These are phyloP conservation scores for Drosophila parvula DNA, from an alignment of 1,140 invertebrate species.

Conservation along the genomic window DNA sequence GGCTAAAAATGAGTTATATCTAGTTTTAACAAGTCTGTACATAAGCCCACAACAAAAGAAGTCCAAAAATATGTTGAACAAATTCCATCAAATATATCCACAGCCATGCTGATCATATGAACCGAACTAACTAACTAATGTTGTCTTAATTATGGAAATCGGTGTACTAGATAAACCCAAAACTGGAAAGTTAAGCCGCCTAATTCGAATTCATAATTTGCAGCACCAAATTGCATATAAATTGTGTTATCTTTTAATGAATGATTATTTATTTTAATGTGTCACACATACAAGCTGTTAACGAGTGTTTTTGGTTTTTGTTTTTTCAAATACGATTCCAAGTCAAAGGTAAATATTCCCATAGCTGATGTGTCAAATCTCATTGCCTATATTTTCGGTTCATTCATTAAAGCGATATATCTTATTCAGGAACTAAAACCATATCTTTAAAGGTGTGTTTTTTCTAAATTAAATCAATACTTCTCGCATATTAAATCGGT, in stretches of 20 bases:
- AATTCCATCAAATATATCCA: slow-evolving; percentile 35
- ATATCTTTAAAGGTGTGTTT: slow-evolving; percentile 21
- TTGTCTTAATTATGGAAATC: slow-evolving; percentile 37
- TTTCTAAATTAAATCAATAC: slow-evolving; percentile 39
- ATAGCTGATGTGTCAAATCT: background rate
- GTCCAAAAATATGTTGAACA: slow-evolving; percentile 4
- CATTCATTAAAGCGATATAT: slow-evolving; percentile 9
- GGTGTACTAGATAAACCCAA: slow-evolving; percentile 17
- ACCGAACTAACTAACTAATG: slow-evolving; percentile 9
- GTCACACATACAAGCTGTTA: slow-evolving; percentile 7
- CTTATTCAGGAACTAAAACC: slow-evolving; percentile 16
- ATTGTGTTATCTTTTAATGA: slow-evolving; percentile 13
- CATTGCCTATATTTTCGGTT: background rate
- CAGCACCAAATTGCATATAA: slow-evolving; percentile 25
- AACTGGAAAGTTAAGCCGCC: slow-evolving; percentile 21
- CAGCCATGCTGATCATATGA: slow-evolving; percentile 42
- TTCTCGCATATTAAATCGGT: slow-evolving; percentile 30
- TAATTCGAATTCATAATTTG: slow-evolving; percentile 29
- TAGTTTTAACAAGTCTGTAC: slow-evolving; percentile 52
- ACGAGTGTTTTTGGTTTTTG: no score
- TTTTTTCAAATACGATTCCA: background rate
- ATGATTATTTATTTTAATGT: slow-evolving; percentile 4
- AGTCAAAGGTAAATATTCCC: slow-evolving; percentile 1
- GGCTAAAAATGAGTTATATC: slow-evolving; percentile 45
- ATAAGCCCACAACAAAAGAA: slow-evolving; percentile 31